Conservation (phyloP, 2,797 vertebrate genomes). For the Cirrhinus molitorella region DNA sequence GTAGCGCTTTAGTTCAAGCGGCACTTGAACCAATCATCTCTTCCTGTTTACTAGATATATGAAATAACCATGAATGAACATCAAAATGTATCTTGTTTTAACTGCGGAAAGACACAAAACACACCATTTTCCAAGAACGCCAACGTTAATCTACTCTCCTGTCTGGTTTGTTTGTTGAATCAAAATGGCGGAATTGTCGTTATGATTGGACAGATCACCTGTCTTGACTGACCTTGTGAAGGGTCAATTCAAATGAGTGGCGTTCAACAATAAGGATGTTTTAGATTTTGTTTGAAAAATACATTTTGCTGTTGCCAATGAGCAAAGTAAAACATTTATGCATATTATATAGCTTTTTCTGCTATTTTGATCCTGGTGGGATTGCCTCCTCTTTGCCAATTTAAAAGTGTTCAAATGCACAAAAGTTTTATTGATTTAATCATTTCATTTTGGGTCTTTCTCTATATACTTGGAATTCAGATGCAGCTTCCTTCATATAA, state of each 20-base stretch:
- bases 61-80: too few species aligned
- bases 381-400: background rate
- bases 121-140: too few species aligned
- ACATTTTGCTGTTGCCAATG: background rate
- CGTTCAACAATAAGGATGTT: background rate
- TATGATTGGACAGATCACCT: too few species aligned
- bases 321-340: slow-evolving; percentile 2
- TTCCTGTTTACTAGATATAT: too few species aligned
- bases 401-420: background rate
- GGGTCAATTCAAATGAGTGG: background rate
- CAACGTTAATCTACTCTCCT: too few species aligned
- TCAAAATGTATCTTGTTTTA: too few species aligned
- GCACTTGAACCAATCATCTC: too few species aligned
- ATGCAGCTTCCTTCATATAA: background rate
- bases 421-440: background rate
- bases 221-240: too few species aligned
- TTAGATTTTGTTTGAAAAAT: background rate
- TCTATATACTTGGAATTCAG: background rate
- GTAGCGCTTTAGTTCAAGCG: too few species aligned
- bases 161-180: too few species aligned
- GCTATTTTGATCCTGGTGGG: background rate
- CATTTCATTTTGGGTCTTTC: background rate
- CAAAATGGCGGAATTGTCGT: too few species aligned
- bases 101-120: too few species aligned
- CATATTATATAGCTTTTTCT: background rate